phyloP scores from a whole-genome alignment of 2,797 vertebrate genomes.

The Oreochromis mossambicus region DNA sequence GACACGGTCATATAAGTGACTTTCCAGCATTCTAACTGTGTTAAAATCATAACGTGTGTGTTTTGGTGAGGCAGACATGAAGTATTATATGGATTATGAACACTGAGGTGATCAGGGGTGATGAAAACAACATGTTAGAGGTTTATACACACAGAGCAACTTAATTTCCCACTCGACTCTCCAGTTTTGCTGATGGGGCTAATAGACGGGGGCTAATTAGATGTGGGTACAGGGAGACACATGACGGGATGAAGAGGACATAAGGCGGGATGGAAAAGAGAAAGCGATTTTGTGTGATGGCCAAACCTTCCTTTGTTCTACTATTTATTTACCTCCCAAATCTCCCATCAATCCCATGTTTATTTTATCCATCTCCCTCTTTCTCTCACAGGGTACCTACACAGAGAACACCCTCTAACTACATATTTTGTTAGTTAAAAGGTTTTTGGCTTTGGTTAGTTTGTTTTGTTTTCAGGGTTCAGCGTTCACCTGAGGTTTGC shows the following conservation, averaged over 20 bases:
- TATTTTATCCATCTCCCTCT: conserved; percentile 5
- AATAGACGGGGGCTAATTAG: conserved; percentile 39
- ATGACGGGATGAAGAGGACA: not conserved
- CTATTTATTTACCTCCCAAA: not conserved
- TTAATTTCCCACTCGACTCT: conserved; percentile 68
- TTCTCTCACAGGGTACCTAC: not conserved
- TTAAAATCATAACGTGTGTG: not conserved
- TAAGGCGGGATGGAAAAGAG: conserved; percentile 15
- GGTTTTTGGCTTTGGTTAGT: conserved; percentile 2
- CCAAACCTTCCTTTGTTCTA: conserved; percentile 29
- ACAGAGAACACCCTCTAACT: not conserved
- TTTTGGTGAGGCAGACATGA: not conserved
- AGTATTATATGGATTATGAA: conserved; percentile 46
- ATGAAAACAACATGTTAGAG: conserved; percentile 54
- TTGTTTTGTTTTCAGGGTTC: conserved; percentile 15
- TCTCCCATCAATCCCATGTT: not conserved
- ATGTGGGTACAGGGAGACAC: not conserved
- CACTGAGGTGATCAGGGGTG: conserved; percentile 26
- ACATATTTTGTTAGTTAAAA: conserved; percentile 1
- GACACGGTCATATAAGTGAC: not conserved
- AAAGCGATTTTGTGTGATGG: not conserved
- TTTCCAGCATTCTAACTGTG: not conserved
- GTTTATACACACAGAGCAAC: conserved; percentile 2
- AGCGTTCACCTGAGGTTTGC: conserved; percentile 13
- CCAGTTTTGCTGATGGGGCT: conserved; percentile 40